Conservation (phyloP, 1,140 invertebrate genomes). For the Delia radicum region DNA sequence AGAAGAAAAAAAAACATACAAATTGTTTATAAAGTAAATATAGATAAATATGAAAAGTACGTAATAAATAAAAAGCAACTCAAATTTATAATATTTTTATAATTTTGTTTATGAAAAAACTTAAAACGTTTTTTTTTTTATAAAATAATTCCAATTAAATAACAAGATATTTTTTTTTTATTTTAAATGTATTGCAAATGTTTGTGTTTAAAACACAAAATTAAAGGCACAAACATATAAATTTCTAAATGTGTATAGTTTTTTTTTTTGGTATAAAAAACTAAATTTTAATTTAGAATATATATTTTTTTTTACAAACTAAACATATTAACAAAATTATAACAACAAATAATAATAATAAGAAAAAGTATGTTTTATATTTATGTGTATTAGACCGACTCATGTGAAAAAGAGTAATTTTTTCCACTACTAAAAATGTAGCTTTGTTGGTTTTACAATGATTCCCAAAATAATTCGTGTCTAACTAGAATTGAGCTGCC, state of each 20-base stretch:
- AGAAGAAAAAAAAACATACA: background rate
- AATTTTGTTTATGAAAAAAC: slow-evolving; percentile 2
- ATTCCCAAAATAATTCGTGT: too few species aligned
- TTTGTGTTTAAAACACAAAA: background rate
- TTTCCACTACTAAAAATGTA: too few species aligned
- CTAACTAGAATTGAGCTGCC: too few species aligned
- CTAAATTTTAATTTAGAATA: background rate
- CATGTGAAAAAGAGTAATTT: too few species aligned
- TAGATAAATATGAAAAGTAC: background rate
- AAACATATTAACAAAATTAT: slow-evolving; percentile 5
- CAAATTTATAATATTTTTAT: background rate
- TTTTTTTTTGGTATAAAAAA: slow-evolving; percentile 7
- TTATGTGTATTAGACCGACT: too few species aligned
- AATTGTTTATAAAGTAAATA: background rate
- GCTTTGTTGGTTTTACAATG: too few species aligned
- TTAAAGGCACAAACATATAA: background rate
- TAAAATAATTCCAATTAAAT: background rate
- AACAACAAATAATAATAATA: slow-evolving; percentile 5
- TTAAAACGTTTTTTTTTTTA: slow-evolving; percentile 19
- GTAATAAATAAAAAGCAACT: background rate
- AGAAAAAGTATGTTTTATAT: background rate
- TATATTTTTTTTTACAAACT: background rate
- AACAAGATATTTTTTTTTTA: background rate
- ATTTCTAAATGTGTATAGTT: background rate
- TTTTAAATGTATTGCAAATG: background rate